phyloP scores from a whole-genome alignment of 23 tunicate species.

The Trididemnum nubilum region DNA sequence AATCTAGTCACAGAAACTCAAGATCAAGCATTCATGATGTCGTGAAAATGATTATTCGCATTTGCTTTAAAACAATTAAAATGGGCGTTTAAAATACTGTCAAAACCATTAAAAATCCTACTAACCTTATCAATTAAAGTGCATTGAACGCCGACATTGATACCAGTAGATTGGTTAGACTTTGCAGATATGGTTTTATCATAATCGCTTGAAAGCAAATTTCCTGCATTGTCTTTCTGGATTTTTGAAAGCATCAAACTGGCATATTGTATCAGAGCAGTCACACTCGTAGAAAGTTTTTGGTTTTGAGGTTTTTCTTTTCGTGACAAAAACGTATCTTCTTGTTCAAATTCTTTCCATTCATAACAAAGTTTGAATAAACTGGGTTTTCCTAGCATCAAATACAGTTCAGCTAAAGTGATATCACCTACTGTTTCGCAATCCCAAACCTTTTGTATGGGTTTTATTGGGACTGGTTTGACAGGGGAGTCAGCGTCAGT shows the following conservation, averaged over 20 bases:
- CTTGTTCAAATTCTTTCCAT: conserved; percentile 18
- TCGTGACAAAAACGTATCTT: not conserved
- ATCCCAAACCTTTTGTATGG: conserved; percentile 43
- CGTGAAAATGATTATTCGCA: too few relatives aligned
- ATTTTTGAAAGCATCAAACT: not conserved
- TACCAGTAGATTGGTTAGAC: not conserved
- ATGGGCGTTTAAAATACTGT: too few relatives aligned
- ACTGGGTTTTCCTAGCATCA: conserved; percentile 79
- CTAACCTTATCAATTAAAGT: conserved; percentile 27
- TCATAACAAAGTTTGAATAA: conserved; percentile 59
- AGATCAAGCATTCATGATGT: too few relatives aligned
- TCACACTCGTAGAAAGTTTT: conserved; percentile 44
- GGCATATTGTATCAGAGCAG: conserved; percentile 69
- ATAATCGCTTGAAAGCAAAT: not conserved
- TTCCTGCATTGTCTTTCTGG: not conserved
- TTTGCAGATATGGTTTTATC: not conserved
- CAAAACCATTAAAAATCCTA: too few relatives aligned
- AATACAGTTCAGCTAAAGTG: conserved; percentile 60
- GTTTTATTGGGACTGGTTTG: not conserved
- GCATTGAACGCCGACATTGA: conserved; percentile 41
- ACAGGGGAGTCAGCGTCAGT: conserved; percentile 1
- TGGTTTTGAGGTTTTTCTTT: not conserved
- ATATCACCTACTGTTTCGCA: conserved; percentile 30
- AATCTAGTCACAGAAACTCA: too few relatives aligned
- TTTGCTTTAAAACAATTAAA: too few relatives aligned